A percentile compares a stretch with the other conserved stretches of the same genome.
phyloP scores from a whole-genome alignment of 2,797 vertebrate genomes.

The Philypnodon macrostomus region DNA sequence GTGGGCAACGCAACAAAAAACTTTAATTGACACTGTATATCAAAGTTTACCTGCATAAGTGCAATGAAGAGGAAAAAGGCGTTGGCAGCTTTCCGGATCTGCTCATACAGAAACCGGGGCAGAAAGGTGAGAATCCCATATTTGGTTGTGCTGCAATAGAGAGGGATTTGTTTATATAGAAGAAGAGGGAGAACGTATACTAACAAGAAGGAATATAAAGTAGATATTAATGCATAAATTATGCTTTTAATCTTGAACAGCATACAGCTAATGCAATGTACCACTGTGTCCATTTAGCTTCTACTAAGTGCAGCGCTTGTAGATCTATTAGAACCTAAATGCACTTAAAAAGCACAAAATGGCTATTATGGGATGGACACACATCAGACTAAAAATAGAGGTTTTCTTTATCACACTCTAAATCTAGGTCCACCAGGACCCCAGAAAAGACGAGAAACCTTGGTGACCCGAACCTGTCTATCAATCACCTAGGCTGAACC shows the following conservation, averaged over 20 bases:
- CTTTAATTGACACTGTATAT: slow-evolving; percentile 13
- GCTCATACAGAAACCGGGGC: slow-evolving; percentile 98
- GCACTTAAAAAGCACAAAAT: slow-evolving; percentile 21
- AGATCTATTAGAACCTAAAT: slow-evolving; percentile 46
- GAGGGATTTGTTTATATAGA: slow-evolving; percentile 5
- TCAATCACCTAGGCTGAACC: slow-evolving; percentile 62
- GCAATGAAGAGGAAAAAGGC: slow-evolving; percentile 99
- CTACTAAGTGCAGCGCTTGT: slow-evolving; percentile 34
- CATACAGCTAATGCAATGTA: slow-evolving; percentile 30
- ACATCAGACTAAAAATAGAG: slow-evolving; percentile 38
- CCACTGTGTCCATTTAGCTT: slow-evolving; percentile 26
- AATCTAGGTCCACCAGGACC: slow-evolving; percentile 50
- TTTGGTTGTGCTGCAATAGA: slow-evolving; percentile 88
- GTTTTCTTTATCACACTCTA: slow-evolving; percentile 34
- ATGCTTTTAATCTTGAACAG: slow-evolving; percentile 14
- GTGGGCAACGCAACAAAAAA: slow-evolving; percentile 2
- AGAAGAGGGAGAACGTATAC: slow-evolving; percentile 14
- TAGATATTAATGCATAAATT: slow-evolving; percentile 28
- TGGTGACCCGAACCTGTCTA: slow-evolving; percentile 39
- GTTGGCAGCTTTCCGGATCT: slow-evolving; percentile 97
- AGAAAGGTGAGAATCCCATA: slow-evolving; percentile 97
- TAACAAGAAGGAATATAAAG: slow-evolving; percentile 14
- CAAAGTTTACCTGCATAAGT: slow-evolving; percentile 91
- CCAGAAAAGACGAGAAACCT: slow-evolving; percentile 54
- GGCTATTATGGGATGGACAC: slow-evolving; percentile 34